A percentile compares a stretch with the other conserved stretches of the same genome.
These are phyloP conservation scores for Drosophila rufa DNA, from an alignment of 1,140 invertebrate genomes.

Conservation along the genomic window DNA sequence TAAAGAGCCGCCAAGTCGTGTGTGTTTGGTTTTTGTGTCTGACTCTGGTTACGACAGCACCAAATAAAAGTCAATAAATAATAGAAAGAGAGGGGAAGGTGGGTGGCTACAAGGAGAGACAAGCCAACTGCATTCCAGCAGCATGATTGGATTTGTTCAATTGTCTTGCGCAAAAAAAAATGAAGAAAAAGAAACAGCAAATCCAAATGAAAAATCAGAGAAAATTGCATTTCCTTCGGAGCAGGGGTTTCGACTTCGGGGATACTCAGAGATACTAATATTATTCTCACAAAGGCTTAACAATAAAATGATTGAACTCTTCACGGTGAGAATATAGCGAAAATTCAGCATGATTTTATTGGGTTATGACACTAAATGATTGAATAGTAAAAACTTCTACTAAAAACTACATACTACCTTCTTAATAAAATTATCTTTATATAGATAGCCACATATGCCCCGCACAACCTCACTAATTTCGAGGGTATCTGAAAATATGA, in stretches of 20 bases:
- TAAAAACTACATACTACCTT: neutral
- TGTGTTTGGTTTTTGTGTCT: slow-evolving; percentile 53
- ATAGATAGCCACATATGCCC: neutral
- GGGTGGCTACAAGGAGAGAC: slow-evolving; percentile 37
- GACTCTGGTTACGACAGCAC: slow-evolving; percentile 65
- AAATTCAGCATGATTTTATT: too few relatives aligned
- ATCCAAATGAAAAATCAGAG: slow-evolving; percentile 28
- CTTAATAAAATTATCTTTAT: neutral
- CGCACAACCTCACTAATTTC: neutral
- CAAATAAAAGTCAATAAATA: slow-evolving; percentile 80
- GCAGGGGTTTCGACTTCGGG: too few relatives aligned
- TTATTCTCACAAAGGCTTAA: neutral
- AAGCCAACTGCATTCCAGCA: slow-evolving; percentile 67
- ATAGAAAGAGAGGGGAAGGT: slow-evolving; percentile 38
- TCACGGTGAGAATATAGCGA: too few relatives aligned
- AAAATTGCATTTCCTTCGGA: slow-evolving; percentile 9
- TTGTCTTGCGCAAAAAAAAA: slow-evolving; percentile 69
- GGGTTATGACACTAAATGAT: too few relatives aligned
- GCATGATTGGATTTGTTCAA: slow-evolving; percentile 62
- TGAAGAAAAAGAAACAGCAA: slow-evolving; percentile 2
- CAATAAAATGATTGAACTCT: neutral
- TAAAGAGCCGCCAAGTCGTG: slow-evolving; percentile 32
- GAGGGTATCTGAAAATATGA: slow-evolving; percentile 24
- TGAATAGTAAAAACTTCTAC: too few relatives aligned
- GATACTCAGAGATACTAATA: neutral